These are phyloP conservation scores for Semicossyphus pulcher DNA, from an alignment of 2,113 vertebrate species.

Conservation along the genomic window DNA sequence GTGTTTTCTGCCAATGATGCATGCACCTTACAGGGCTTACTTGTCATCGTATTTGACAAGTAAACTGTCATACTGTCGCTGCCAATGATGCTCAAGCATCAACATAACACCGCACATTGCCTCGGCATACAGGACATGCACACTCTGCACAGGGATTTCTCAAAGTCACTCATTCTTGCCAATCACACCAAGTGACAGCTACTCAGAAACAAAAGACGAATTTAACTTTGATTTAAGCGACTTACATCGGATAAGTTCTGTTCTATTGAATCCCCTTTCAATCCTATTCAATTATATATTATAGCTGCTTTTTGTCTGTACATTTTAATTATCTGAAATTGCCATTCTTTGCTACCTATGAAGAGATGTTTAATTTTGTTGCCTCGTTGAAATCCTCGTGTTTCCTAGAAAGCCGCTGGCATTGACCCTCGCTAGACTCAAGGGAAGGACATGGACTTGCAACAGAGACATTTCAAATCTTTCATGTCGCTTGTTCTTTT, in stretches of 20 bases:
- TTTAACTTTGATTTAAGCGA: background rate
- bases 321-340: background rate
- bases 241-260: background rate
- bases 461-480: slow-evolving; percentile 39
- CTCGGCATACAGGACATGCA: slow-evolving; percentile 23
- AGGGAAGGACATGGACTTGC: slow-evolving; percentile 44
- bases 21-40: slow-evolving; percentile 64
- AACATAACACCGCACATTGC: slow-evolving; percentile 39
- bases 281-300: background rate
- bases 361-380: background rate
- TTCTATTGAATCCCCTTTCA: background rate
- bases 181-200: background rate
- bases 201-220: background rate
- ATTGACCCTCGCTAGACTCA: slow-evolving; percentile 22
- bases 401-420: slow-evolving; percentile 32
- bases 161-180: slow-evolving; percentile 61
- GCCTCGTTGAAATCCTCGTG: background rate
- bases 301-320: background rate
- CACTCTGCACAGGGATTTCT: slow-evolving; percentile 48
- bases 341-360: background rate
- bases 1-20: slow-evolving; percentile 57
- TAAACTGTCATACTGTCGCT: slow-evolving; percentile 70
- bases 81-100: slow-evolving; percentile 70
- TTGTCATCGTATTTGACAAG: slow-evolving; percentile 71
- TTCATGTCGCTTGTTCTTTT: slow-evolving; percentile 44